Conservation (phyloP, 2,797 vertebrate genomes). For the Mus caroli region DNA sequence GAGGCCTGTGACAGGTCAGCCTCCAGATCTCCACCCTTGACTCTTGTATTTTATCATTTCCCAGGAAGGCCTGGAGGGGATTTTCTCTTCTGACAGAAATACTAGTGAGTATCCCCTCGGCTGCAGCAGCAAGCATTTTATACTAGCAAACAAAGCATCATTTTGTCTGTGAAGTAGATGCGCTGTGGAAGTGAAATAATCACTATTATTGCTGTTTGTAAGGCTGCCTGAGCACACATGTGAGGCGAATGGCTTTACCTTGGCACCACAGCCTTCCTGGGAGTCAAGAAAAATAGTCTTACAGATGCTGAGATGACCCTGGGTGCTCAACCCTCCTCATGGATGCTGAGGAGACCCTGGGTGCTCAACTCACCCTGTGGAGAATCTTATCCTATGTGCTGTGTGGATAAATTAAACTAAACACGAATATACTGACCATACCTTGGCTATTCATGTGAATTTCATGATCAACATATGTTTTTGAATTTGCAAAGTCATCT, state of each 20-base stretch:
- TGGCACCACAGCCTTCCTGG: not conserved
- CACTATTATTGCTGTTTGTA: not conserved
- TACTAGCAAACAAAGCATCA: not conserved
- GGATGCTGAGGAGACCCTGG: not conserved
- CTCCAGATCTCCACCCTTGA: not conserved
- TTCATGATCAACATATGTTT: not conserved
- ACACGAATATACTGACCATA: not conserved
- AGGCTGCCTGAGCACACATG: not conserved
- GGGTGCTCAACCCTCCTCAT: not conserved
- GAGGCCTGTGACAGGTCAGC: not conserved
- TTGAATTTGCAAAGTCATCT: slow-evolving; percentile 32
- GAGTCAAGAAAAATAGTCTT: not conserved
- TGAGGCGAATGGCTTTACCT: not conserved
- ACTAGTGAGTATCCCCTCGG: not conserved
- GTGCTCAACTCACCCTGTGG: no score
- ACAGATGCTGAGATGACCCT: not conserved
- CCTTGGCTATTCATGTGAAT: not conserved
- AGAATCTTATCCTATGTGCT: not conserved
- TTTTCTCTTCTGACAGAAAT: slow-evolving; percentile 25
- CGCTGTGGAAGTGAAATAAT: not conserved
- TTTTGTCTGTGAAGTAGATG: not conserved
- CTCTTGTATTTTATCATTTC: not conserved
- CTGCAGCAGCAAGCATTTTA: not conserved
- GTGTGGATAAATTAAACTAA: not conserved
- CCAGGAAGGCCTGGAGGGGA: not conserved